Evolutionary conservation across 2,888 invertebrate species (phyloP).

Genomic region (Drosophila nigritarsus): DNA sequence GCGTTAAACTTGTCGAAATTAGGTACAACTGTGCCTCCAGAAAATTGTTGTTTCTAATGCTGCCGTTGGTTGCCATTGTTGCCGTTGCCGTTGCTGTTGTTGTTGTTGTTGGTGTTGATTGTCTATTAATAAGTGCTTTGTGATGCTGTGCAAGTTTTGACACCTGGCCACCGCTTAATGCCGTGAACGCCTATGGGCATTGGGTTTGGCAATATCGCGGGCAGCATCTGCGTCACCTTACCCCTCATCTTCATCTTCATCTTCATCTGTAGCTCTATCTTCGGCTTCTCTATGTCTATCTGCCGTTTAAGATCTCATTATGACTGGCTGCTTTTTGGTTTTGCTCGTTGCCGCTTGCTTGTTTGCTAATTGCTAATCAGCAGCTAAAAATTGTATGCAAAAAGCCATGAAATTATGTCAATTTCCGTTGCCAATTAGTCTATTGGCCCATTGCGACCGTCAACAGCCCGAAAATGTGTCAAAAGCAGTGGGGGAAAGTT

Average conservation of each 20-base stretch:
- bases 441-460: constrained; percentile 32
- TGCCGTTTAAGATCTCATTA: constrained; percentile 4
- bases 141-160: constrained; percentile 45
- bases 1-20: constrained; percentile 28
- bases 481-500: background rate
- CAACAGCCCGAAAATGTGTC: constrained; percentile 9
- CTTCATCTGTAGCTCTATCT: background rate
- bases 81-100: background rate
- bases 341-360: background rate
- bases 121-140: constrained; percentile 25
- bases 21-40: constrained; percentile 11
- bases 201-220: constrained; percentile 5
- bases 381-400: constrained; percentile 25
- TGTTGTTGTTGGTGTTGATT: constrained; percentile 10
- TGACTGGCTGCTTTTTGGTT: background rate
- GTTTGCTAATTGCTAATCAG: constrained; percentile 22
- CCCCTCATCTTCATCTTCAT: background rate
- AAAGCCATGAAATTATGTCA: constrained; percentile 38
- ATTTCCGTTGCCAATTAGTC: constrained; percentile 48
- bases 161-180: constrained; percentile 42
- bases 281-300: background rate
- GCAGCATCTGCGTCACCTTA: constrained; percentile 3
- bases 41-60: constrained; percentile 7
- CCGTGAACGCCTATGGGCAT: constrained; percentile 7
- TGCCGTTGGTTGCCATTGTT: background rate